phyloP scores from a whole-genome alignment of 2,113 vertebrate species.

The Synchiropus splendidus region DNA sequence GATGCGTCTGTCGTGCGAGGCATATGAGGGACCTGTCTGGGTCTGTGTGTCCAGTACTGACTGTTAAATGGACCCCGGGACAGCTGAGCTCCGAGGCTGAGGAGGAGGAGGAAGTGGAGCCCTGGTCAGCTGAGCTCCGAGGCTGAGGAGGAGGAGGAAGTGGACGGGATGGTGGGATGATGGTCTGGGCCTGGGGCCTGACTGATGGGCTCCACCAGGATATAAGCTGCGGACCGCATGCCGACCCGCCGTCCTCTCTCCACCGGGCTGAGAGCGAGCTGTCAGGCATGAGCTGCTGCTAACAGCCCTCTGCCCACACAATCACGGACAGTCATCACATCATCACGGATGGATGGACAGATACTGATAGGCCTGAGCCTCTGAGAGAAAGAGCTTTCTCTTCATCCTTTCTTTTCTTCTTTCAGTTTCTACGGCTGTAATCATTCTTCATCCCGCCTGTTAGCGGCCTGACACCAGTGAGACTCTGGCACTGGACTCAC shows the following conservation, averaged over 20 bases:
- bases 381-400: slow-evolving; percentile 25
- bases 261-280: slow-evolving; percentile 30
- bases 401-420: slow-evolving; percentile 18
- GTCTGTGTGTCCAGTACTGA: too few species aligned
- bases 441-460: too few species aligned
- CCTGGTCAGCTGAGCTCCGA: too few species aligned
- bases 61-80: too few species aligned
- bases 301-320: slow-evolving; percentile 50
- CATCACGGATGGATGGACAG: slow-evolving; percentile 37
- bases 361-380: slow-evolving; percentile 30
- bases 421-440: slow-evolving; percentile 21
- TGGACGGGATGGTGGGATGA: slow-evolving; percentile 19
- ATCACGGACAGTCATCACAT: slow-evolving; percentile 53
- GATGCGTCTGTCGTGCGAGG: too few species aligned
- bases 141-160: too few species aligned
- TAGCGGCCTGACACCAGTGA: too few species aligned
- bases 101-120: too few species aligned
- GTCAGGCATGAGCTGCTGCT: slow-evolving; percentile 47
- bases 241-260: slow-evolving; percentile 20
- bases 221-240: slow-evolving; percentile 24
- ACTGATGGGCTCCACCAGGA: slow-evolving; percentile 40
- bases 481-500: too few species aligned
- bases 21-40: too few species aligned
- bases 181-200: slow-evolving; percentile 22
- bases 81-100: too few species aligned